A percentile compares a stretch with the other conserved stretches of the same genome.
Evolutionary conservation across 2,113 vertebrate genomes (phyloP).

Genomic region (Hippoglossus stenolepis): DNA sequence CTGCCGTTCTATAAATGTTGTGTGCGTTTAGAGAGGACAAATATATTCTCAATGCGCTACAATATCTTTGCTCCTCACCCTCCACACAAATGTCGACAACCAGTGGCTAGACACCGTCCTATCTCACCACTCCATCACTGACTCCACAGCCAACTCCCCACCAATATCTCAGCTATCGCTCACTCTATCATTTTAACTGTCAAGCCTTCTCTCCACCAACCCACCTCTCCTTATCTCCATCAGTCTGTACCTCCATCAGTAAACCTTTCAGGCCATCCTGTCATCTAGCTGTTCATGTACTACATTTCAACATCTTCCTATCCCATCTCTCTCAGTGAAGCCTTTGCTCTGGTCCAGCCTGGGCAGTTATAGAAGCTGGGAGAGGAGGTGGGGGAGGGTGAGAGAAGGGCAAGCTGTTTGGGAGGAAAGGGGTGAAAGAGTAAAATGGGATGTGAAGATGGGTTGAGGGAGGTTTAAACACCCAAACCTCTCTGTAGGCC

Average conservation of each 20-base stretch:
- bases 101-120: constrained; percentile 13
- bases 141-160: constrained; percentile 11
- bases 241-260: constrained; percentile 18
- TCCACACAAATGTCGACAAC: neutral
- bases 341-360: constrained; percentile 10
- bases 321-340: neutral
- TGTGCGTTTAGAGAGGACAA: neutral
- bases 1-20: constrained; percentile 8
- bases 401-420: neutral
- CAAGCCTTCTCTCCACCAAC: constrained; percentile 44
- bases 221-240: constrained; percentile 4
- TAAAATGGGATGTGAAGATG: neutral
- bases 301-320: constrained; percentile 7
- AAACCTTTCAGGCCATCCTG: constrained; percentile 38
- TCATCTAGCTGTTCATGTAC: constrained; percentile 14
- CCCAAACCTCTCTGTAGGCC: constrained; percentile 35
- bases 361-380: neutral
- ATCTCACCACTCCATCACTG: constrained; percentile 36
- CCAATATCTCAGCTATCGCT: constrained; percentile 36
- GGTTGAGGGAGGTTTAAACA: constrained; percentile 44
- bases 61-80: neutral
- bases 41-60: neutral
- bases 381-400: neutral
- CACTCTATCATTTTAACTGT: constrained; percentile 53
- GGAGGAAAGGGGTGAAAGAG: neutral